Evolutionary conservation across 2,888 invertebrate genomes (phyloP), one percentile per base, ranked within the genome.

Genomic region (Choreutis nemorana): DNA sequence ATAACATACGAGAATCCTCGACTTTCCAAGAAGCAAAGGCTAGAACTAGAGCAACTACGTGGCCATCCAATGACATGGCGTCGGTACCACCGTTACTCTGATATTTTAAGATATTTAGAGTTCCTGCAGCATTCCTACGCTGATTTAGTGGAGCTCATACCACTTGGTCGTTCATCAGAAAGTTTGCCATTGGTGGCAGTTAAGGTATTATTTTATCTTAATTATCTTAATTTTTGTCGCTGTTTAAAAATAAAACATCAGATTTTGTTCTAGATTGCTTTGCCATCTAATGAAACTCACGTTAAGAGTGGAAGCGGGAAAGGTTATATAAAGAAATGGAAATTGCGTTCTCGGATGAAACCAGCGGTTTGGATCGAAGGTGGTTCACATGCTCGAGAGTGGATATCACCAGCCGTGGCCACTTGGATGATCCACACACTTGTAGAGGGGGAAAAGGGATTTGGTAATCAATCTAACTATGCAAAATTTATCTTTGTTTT

Each of bases 301-400:
- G 30, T 39, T 5, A 57, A 45, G 35, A 50, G 49, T 13, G 31
- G 37, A 4, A 44, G 36, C 10, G 41, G 30, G 16, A 67, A 59
- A 37, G 54, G 42, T 1, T 36, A 45, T 11, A 67, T 66, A 33
- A 83, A 82, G 42, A 75, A 79, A 32, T 81, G 79, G 52, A 73
- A 70, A 36, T 42, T 80, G 28, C 62, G 61, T 2, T 75, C 79
- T 3, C 60, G 56, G 28, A 62, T 75, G 44, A 89, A 89, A 40
- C 87, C 88, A 3, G 87, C 86, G 0, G 85, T 93, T 22, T 92
- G 92, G 84, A 80, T 94, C 16, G 93, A 93, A 49, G 91, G 87
- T 6, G 91, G 92, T 0, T 73, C 83, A 34, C 88, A 89, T 47
- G 88, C 87, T 2, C 61, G 86, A 42, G 91, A 91, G 63, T 91